These are phyloP conservation scores for Harpalus rubripes DNA, from an alignment of 2,888 invertebrate species.

Conservation along the genomic window DNA sequence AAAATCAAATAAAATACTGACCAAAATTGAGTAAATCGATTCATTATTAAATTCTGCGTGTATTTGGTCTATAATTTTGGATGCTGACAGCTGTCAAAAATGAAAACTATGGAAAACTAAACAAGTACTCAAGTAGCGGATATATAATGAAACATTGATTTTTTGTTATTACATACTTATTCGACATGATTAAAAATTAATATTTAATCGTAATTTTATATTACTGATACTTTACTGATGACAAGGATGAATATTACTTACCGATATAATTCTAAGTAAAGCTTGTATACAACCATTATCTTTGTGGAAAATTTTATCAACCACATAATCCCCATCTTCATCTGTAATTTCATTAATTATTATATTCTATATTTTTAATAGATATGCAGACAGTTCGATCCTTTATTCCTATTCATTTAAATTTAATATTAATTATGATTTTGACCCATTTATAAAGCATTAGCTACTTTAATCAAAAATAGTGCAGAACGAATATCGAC, in stretches of 20 bases:
- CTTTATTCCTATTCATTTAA: neutral
- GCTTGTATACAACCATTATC: slow-evolving; percentile 61
- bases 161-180: no score
- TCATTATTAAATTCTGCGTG: no score
- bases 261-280: slow-evolving; percentile 61
- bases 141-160: no score
- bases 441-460: neutral
- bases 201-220: no score
- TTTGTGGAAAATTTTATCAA: slow-evolving; percentile 60
- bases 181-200: no score
- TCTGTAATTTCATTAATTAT: slow-evolving; percentile 51
- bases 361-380: slow-evolving; percentile 28
- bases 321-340: slow-evolving; percentile 62
- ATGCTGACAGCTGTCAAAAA: no score
- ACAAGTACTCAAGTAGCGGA: no score
- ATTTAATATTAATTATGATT: neutral
- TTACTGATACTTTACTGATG: no score
- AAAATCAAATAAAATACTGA: no score
- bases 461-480: neutral
- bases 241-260: slow-evolving; percentile 16
- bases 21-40: no score
- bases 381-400: slow-evolving; percentile 43
- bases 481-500: neutral
- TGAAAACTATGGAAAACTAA: no score
- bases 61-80: no score